A percentile compares a stretch with the other conserved stretches of the same genome.
phyloP scores from a whole-genome alignment of 2,797 vertebrate genomes.

The Smutsia temminckii region DNA sequence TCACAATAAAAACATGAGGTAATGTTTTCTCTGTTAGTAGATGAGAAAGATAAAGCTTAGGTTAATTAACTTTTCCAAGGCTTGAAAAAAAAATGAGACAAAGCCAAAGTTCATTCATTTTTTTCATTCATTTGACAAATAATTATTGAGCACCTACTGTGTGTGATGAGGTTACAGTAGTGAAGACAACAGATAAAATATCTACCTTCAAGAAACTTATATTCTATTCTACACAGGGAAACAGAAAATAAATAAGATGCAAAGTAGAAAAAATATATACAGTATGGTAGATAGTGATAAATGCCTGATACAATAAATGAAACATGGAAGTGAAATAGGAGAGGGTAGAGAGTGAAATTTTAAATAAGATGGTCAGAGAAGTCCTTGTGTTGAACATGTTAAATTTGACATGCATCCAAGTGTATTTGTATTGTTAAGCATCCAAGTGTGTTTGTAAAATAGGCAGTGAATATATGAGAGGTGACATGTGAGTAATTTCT shows the following conservation, averaged over 20 bases:
- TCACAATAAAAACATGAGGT: not conserved
- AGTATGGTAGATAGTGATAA: not conserved
- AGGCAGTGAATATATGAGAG: not conserved
- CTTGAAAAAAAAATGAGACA: not conserved
- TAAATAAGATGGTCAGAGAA: not conserved
- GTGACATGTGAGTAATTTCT: not conserved
- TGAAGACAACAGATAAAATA: not conserved
- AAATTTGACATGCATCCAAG: not conserved
- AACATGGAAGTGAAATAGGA: not conserved
- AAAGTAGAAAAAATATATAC: not conserved
- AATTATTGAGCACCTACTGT: not conserved
- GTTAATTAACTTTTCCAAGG: not conserved
- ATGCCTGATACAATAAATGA: not conserved
- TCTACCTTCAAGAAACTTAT: not conserved
- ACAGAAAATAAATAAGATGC: not conserved
- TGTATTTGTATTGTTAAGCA: not conserved
- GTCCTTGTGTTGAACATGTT: not conserved
- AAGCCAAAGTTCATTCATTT: not conserved
- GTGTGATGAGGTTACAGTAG: not conserved
- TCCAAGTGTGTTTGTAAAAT: not conserved
- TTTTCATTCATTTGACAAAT: not conserved
- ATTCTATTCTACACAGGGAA: not conserved
- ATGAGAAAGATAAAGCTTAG: not conserved
- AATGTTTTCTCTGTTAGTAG: not conserved
- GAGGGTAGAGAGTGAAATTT: not conserved